Evolutionary conservation across 2,797 vertebrate species (phyloP), one percentile per base, ranked within the genome.

Genomic region (Danio aesculapii): DNA sequence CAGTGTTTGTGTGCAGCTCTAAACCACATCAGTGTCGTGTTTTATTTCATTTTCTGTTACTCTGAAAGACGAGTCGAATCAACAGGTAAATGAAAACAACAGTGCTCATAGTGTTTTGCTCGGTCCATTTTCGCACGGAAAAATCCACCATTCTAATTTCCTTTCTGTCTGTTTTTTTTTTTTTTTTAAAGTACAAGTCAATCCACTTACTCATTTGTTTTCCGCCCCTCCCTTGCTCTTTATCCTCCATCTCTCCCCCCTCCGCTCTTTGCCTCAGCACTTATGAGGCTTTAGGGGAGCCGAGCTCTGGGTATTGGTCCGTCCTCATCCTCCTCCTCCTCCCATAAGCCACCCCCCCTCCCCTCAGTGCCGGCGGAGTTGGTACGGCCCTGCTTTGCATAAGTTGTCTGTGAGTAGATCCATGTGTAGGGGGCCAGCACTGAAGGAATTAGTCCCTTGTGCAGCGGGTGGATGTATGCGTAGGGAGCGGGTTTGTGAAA

Each of bases 381-480:
- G 97, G 97, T 97, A 95, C 92, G 88, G 91, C 92, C 97, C 97
- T 95, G 85, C 92, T 98, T 98, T 98, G 97, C 97, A 98, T 98
- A 96, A 96, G 96, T 96, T 95, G 95, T 94, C 94, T 95, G 91
- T 94, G 97, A 96, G 96, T 95, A 95, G 94, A 95, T 95, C 91
- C 93, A 94, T 96, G 96, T 96, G 96, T 95, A 94, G 88, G 82
- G 87, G 82, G 91, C 76, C 87, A 93, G 92, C 87, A 88, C 94
- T 93, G 91, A 92, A 93, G 94, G 95, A 95, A 95, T 95, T 95
- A 95, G 94, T 94, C 93, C 92, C 89, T 92, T 77, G 63, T 93
- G 92, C 43, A 90, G 89, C 87, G 88, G 89, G 94, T 95, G 95
- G 93, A 95, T 96, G 94, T 95, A 94, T 95, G 94, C 94, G 88